A percentile compares a stretch with the other conserved stretches of the same genome.
phyloP scores from a whole-genome alignment of 2,797 vertebrate species.

The Mus minutoides region DNA sequence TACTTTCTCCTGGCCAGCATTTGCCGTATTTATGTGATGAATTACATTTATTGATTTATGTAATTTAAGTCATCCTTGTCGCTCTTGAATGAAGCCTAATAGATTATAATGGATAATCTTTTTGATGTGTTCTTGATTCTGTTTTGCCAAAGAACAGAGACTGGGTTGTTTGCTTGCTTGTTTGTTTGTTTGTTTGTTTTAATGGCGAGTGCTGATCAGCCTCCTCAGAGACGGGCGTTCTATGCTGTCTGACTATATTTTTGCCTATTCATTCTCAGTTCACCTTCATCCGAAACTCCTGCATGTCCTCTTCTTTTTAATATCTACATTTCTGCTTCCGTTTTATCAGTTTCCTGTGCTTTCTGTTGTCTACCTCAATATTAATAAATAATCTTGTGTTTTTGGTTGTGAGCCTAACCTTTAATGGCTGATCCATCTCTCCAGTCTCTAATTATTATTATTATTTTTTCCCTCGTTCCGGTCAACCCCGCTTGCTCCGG shows the following conservation, averaged over 20 bases:
- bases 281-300: neutral
- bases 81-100: neutral
- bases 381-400: neutral
- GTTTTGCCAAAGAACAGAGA: neutral
- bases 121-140: neutral
- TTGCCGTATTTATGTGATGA: neutral
- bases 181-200: neutral
- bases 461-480: no score
- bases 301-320: neutral
- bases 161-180: neutral
- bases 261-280: neutral
- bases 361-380: neutral
- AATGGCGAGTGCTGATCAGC: no score
- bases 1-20: neutral
- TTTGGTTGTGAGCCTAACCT: neutral
- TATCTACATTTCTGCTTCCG: neutral
- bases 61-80: neutral
- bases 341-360: neutral
- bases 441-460: neutral
- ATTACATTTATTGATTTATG: neutral
- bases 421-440: neutral
- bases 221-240: neutral
- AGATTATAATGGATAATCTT: neutral
- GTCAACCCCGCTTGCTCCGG: no score
- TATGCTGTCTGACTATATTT: neutral